Conservation (phyloP, 1,140 invertebrate species). For the Papilio xuthus region DNA sequence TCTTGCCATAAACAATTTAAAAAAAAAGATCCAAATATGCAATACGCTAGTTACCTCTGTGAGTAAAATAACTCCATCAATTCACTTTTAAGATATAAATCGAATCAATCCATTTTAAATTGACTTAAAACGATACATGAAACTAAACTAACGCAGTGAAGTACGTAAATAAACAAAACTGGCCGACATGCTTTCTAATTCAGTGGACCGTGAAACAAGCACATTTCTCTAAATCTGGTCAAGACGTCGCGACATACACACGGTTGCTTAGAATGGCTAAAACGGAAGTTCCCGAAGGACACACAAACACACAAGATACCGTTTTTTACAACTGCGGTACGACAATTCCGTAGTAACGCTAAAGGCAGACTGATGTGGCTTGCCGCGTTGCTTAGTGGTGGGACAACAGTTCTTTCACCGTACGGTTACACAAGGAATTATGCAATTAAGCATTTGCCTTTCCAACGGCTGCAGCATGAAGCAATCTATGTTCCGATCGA, state of each 20-base stretch:
- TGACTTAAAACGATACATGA: not conserved
- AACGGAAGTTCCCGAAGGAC: not conserved
- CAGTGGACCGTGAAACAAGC: not conserved
- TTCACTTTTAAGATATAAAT: not conserved
- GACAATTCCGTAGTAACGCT: slow-evolving; percentile 39
- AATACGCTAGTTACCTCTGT: too few species aligned
- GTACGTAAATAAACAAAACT: slow-evolving; percentile 27
- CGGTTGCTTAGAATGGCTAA: not conserved
- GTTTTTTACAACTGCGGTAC: not conserved
- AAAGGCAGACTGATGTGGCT: slow-evolving; percentile 51
- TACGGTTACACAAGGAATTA: slow-evolving; percentile 67
- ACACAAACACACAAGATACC: slow-evolving; percentile 14
- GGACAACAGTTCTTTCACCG: slow-evolving; percentile 66
- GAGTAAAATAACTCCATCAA: too few species aligned
- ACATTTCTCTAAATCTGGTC: not conserved
- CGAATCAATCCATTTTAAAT: not conserved
- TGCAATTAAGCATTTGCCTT: slow-evolving; percentile 67
- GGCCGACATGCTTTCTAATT: slow-evolving; percentile 21
- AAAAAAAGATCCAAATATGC: too few species aligned
- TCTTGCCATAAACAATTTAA: too few species aligned
- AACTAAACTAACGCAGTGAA: slow-evolving; percentile 4
- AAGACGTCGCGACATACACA: not conserved
- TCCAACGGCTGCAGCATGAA: slow-evolving; percentile 59
- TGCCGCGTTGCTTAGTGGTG: slow-evolving; percentile 59
- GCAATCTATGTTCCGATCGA: slow-evolving; percentile 46